Base-by-base conservation (phyloP, 30 jellyfish, hydroid and myxozoan genomes). In the Hydractinia echinata region DNA sequence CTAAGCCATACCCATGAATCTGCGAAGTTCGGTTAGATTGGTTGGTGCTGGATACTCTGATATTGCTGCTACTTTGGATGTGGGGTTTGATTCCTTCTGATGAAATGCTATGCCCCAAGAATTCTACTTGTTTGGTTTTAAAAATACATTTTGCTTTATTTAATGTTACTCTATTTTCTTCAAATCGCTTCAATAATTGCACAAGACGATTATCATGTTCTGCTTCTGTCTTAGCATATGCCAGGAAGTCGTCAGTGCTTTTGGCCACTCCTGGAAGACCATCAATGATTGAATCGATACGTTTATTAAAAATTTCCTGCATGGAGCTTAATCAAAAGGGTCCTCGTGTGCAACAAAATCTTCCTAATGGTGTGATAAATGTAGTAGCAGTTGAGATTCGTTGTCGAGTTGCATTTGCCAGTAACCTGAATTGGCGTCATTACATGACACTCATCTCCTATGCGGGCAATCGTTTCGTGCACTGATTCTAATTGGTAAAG, bases 351-450 rank as follows among this genome's bases (percentile, higher is more conserved):
- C 21, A 53, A 71, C 94, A 85, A 61, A 66, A 79, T 53, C 94
- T 30, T 9, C 94, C 95, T 20, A 80, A 54, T 5, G 87, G 89
- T 50, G 96, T 88, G 70, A 72, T 88, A 62, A 88, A 88, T 30
- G 94, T 88, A 5, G 94, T 51, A 69, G 51, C 55, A 56, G 50
- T 53, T 88, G 89, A 56, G 81, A 8, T 71, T 82, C 76, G 20
- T 66, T 72, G 11, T 71, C 73, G 62, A 82, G 51, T 52, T 78
- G 78, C 69, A 60, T 51, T 79, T 88, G 96, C 94, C 96, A 88
- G 53, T 50, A 88, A 16, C 95, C 96, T n/a, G 89, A 77, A 50
- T 83, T 88, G 19, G 95, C 94, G 69, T 82, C 73, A 84, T 14
- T 15, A 83, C 30, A 48, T 53, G 73, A 48, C 89, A 76, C 16